Evolutionary conservation across 2,888 invertebrate genomes (phyloP).

Genomic region (Galeopsomyia nigrocyanea): DNA sequence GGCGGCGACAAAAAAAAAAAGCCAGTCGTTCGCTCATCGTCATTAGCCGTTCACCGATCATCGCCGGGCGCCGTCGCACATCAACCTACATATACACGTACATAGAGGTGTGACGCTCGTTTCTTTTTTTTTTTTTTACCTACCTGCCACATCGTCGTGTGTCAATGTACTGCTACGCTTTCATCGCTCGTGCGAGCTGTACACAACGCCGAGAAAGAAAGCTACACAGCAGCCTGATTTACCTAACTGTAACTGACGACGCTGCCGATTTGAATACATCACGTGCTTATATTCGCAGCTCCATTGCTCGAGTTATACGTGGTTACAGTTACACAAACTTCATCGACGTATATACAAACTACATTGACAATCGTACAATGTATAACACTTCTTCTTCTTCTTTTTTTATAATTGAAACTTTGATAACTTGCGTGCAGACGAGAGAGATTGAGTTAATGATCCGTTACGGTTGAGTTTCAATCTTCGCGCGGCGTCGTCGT

Average conservation of each 20-base stretch:
- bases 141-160: background rate
- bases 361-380: too few species aligned
- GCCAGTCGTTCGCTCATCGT: conserved; percentile 52
- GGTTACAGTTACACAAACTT: too few species aligned
- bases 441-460: conserved; percentile 52
- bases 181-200: conserved; percentile 29
- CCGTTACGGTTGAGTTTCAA: conserved; percentile 54
- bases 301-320: too few species aligned
- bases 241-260: conserved; percentile 47
- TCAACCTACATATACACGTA: conserved; percentile 20
- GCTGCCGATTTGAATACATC: conserved; percentile 14
- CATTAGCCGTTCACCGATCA: conserved; percentile 61
- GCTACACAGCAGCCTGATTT: background rate
- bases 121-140: background rate
- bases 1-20: background rate
- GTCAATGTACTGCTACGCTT: conserved; percentile 40
- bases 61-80: conserved; percentile 41
- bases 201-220: too few species aligned
- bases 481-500: conserved; percentile 50
- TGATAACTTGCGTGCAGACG: too few species aligned
- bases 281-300: too few species aligned
- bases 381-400: too few species aligned
- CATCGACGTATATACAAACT: too few species aligned
- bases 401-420: too few species aligned
- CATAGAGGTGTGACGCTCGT: conserved; percentile 16